Base-by-base conservation (phyloP, 23 tunicate species). In the Botrylloides violaceus region DNA sequence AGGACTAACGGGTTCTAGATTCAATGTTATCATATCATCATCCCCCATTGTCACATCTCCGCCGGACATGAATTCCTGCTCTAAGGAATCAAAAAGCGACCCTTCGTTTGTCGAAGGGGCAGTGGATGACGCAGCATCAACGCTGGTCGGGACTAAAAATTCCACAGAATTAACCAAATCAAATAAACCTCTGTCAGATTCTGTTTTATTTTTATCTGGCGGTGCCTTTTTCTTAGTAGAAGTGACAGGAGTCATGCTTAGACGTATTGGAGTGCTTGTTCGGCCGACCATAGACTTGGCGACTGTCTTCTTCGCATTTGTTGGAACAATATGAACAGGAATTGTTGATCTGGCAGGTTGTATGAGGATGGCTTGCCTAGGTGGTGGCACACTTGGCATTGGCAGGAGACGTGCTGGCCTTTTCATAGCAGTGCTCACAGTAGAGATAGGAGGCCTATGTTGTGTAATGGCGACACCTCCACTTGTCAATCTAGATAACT, bases 1-100 rank as follows among this genome's bases (percentile, higher is more conserved):
- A 9, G 77, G 65, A 30, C 64, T 72, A 29, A 88, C 96, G 26
- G 96, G 88, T 43, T 88, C 96, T 4, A 88, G 65, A 61, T 88
- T 64, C 2, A 88, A 58, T 6, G 96, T 88, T 29, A 88, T 88
- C 73, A 88, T 36, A 34, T 88, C 88, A 3, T 83, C 88, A 43
- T 22, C 30, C 20, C 12, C 53, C 9, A 43, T 15, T 9, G 53
- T 7, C 15, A 15, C 12, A 7, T 43, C 53, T 29, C 75, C 96
- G 32, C 77, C 66, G 48, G 62, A 76, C 12, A 68, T 37, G 18
- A 71, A 60, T 28, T 73, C 81, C 37, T 79, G 78, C 29, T 80
- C 71, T 31, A 73, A 29, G 24, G 92, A 70, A 34, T 74, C 79
- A 25, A 72, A 64, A 43, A 70, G 58, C 12, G 49, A 39, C 24